Evolutionary conservation across 2,113 vertebrate species (phyloP), one percentile per base, ranked within the genome.

Genomic region (Podocnemis expansa): DNA sequence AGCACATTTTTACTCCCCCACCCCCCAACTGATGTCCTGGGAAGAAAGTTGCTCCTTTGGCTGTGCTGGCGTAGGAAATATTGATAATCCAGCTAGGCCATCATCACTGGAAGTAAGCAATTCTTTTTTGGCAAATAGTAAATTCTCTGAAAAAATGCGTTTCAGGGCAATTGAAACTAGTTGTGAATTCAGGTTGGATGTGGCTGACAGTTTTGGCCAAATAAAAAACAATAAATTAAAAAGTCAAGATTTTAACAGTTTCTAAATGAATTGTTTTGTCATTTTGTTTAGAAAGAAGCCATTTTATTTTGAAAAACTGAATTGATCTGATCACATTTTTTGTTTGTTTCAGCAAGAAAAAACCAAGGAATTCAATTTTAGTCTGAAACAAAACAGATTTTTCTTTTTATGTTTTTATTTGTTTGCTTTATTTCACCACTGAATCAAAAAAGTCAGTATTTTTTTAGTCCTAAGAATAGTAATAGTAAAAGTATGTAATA

Each of bases 1-100:
- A 67, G 19, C 49, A 45, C 1, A 1, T 67, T 7, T 10, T 67
- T 88, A n/a, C 45, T 89, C 34, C 31, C 80, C 4, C 83, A 17
- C 52, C 82, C n/a, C n/a, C n/a, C n/a, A n/a, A 54, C 9, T 4
- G n/a, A 51, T 34, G 47, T 47, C 1, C 4, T 82, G 94, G 88
- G 79, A 27, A 84, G 12, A 0, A 17, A 55, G 60, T 24, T 80
- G 1, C 29, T 34, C 73, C 12, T 73, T 12, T 45, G 0, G 0
- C 54, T 38, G 52, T 83, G 21, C 34, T 60, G 76, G 29, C 0
- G 1, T 52, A 7, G 51, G 6, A 76, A 0, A 11, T 49, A 58
- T 25, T 82, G 76, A 27, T 10, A 8, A 67, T 87, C 52, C 25
- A 43, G 13, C n/a, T 45, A 21, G 5, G 27, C 8, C 25, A 45